phyloP scores from a whole-genome alignment of 2,113 vertebrate species.

The Cacatua alba region DNA sequence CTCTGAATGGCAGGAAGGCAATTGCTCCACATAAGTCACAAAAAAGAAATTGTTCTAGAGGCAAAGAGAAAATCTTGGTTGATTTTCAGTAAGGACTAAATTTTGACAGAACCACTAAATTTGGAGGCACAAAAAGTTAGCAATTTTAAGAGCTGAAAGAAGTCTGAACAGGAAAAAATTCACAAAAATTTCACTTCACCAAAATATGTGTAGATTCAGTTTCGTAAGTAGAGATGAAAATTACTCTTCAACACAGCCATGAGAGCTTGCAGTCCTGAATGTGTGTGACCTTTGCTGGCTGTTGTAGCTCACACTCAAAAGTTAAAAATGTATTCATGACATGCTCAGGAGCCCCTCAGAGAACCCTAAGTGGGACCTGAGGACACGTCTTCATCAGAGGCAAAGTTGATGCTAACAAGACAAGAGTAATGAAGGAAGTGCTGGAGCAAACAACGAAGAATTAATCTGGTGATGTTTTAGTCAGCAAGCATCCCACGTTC shows the following conservation, averaged over 20 bases:
- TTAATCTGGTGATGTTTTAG: background rate
- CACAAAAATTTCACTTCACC: background rate
- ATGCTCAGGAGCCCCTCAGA: background rate
- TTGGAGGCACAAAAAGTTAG: background rate
- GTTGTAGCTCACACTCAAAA: background rate
- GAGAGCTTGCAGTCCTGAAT: background rate
- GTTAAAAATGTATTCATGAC: background rate
- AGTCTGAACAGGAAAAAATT: background rate
- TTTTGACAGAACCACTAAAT: background rate
- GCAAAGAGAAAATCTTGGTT: background rate
- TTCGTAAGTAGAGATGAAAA: background rate
- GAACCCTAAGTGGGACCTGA: background rate
- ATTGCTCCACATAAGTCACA: background rate
- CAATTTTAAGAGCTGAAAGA: background rate
- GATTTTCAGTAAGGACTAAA: background rate
- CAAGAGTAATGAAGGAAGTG: background rate
- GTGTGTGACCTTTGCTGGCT: background rate
- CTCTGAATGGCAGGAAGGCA: background rate
- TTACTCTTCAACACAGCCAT: background rate
- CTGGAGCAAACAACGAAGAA: background rate
- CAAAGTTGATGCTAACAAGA: background rate
- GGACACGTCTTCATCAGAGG: accelerated
- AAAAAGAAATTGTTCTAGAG: background rate
- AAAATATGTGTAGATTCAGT: background rate
- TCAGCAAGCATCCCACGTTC: accelerated